Base-by-base conservation (phyloP, 2,888 invertebrate genomes). In the Neoscelio sp. region DNA sequence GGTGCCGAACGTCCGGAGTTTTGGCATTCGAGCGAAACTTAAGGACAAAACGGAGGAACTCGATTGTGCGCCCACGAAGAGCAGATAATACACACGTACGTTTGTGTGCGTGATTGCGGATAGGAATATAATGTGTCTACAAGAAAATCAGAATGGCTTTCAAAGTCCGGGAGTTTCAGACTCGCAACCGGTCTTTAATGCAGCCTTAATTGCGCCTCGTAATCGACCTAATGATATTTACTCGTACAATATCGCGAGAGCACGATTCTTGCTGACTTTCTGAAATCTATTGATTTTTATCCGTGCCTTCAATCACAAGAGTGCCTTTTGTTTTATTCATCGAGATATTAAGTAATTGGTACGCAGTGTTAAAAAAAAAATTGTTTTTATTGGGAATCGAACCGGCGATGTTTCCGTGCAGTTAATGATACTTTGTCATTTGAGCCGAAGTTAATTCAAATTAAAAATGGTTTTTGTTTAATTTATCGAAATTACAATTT, bases 11-110 rank as follows among this genome's bases (percentile, higher is more conserved):
- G 56, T 64, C 62, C 52, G 50, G 71, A 78, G 78, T 78, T 78
- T 68, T 68, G 62, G 44, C 52, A 54, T 54, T 60, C 54, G 15
- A 12, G 50, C 44, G 65, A 62, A 78, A 78, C 70, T 74, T 78
- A 58, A 54, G 65, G 62, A 75, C 54, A 65, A 75, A 71, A 79
- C 70, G 65, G 8, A 42, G 65, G 60, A 65, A 67, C 75, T 64
- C 67, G 40, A 75, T 71, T 71, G 65, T 56, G 58, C n/a, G 30
- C 30, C 10, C 15, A 46, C 28, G 50, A 58, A 46, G 64, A 56
- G 48, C 4, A 2, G 23, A 48, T 8, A 38, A 48, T 33, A 15
- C 48, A 15, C 15, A 28, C 10, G 12, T 17, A 12, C n/a, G 15
- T 35, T 1, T 52, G 18, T 40, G 28, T 28, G 28, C 38, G 12